Evolutionary conservation across 2,888 invertebrate species (phyloP), one percentile per base, ranked within the genome.

Genomic region (Drosophila lutescens): DNA sequence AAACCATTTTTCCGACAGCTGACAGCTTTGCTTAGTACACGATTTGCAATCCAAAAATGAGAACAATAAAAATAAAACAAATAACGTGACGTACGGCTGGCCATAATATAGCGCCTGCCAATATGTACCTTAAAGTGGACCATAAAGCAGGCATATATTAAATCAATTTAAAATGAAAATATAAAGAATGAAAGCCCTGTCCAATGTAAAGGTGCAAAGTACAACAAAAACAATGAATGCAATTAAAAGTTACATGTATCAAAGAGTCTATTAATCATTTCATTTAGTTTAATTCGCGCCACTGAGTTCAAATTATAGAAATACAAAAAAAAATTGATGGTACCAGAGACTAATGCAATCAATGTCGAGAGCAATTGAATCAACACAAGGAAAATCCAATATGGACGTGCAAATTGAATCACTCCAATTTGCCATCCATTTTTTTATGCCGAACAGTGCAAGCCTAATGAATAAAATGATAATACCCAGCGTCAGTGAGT

Each of bases 401-500:
- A 46, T 62, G 44, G 32, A 51, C 9, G 44, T 34, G 43, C 20
- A 51, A 61, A 61, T 54, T 53, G 34, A 69, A 60, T 34, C n/a
- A 49, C 30, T 49, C 30, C 17, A 50, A 44, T 69, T 54, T 50
- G 49, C 12, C 49, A 36, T 36, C 23, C n/a, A 20, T 17, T 26
- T 43, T 49, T 49, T 43, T 65, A 26, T 26, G 26, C 26, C 10
- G 30, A 38, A 46, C 34, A 32, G 40, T 41, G 36, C 50, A 49
- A 23, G 49, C 55, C 13, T 30, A 38, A 63, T 56, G 62, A 63
- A 58, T 57, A 57, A 55, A 70, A 55, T 69, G 54, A 60, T 60
- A 68, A 70, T 62, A 62, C 56, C 56, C 23, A 20, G 61, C 36
- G 38, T 32, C 53, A 41, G 55, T 38, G 49, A 34, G 56, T 46